Evolutionary conservation across 30 jellyfish, hydroid and myxozoan species (phyloP).

Genomic region (Aurelia sp.): DNA sequence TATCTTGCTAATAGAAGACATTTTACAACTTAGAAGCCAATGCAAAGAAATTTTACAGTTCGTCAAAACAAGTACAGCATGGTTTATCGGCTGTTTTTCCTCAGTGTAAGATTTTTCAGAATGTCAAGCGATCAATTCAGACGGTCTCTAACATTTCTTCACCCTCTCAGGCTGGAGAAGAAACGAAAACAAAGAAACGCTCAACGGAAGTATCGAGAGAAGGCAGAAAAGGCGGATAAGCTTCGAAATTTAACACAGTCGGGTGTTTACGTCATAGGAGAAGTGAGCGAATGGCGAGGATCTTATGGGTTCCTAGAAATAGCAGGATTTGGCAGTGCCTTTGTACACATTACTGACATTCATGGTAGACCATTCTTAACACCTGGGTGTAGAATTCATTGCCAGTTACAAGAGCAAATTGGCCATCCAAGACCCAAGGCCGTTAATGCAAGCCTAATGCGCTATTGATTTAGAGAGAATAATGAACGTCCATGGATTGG

Average conservation of each 20-base stretch:
- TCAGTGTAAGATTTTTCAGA: too few relatives aligned
- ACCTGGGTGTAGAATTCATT: conserved; percentile 37
- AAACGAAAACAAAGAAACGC: conserved; percentile 15
- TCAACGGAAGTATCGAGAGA: conserved; percentile 22
- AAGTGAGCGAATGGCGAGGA: conserved; percentile 55
- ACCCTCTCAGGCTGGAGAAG: conserved; percentile 28
- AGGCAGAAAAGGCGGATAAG: background rate
- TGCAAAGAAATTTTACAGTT: too few relatives aligned
- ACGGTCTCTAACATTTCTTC: background rate
- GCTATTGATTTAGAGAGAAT: background rate
- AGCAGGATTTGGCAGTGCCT: conserved; percentile 44
- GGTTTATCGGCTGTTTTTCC: too few relatives aligned
- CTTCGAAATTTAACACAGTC: background rate
- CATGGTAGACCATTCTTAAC: conserved; percentile 27
- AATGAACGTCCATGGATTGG: too few relatives aligned
- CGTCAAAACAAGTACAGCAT: too few relatives aligned
- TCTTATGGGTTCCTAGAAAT: conserved; percentile 54
- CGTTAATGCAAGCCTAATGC: conserved; percentile 31
- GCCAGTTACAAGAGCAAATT: conserved; percentile 36
- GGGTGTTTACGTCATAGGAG: conserved; percentile 27
- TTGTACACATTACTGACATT: conserved; percentile 52
- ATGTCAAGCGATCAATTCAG: too few relatives aligned
- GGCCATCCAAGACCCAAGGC: conserved; percentile 70
- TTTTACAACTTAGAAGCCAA: too few relatives aligned
- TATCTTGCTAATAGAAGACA: too few relatives aligned